Conservation (phyloP, 1,140 invertebrate species). For the Drosophila parabipectinata region DNA sequence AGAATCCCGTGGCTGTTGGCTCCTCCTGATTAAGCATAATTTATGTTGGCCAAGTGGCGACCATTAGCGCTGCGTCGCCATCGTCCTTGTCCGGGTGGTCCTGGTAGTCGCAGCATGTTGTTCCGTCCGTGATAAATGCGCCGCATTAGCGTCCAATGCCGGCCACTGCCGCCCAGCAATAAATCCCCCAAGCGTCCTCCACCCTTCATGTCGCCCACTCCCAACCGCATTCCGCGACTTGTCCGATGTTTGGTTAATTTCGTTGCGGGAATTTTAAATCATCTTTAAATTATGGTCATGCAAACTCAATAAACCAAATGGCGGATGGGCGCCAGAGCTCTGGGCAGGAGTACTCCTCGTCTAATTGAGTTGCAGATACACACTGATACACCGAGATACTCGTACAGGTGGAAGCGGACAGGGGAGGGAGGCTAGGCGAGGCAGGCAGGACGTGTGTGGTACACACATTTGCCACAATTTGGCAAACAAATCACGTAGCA, state of each 20-base stretch:
- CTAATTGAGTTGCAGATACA: conserved; percentile 61
- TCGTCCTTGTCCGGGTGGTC: conserved; percentile 11
- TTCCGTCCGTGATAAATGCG: conserved; percentile 72
- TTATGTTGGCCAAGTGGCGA: conserved; percentile 76
- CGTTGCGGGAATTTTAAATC: conserved; percentile 80
- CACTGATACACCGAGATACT: conserved; percentile 3
- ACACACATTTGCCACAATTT: conserved; percentile 75
- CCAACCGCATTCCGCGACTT: conserved; percentile 17
- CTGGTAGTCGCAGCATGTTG: conserved; percentile 7
- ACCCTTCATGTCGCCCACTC: neutral
- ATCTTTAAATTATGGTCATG: conserved; percentile 82
- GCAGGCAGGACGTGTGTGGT: neutral
- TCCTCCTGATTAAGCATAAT: conserved; percentile 70
- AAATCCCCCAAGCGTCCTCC: conserved; percentile 34
- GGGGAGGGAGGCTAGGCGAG: neutral
- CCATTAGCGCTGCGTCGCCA: conserved; percentile 64
- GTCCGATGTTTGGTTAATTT: conserved; percentile 73
- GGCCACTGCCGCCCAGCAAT: conserved; percentile 57
- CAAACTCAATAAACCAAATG: conserved; percentile 76
- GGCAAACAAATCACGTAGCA: conserved; percentile 78
- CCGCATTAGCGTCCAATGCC: conserved; percentile 68
- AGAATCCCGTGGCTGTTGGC: conserved; percentile 11
- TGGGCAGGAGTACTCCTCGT: conserved; percentile 16
- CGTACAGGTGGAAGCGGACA: conserved; percentile 4
- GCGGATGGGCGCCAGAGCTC: conserved; percentile 11